These are phyloP conservation scores for Nycteola revayana DNA, from an alignment of 2,888 invertebrate species.

Conservation along the genomic window DNA sequence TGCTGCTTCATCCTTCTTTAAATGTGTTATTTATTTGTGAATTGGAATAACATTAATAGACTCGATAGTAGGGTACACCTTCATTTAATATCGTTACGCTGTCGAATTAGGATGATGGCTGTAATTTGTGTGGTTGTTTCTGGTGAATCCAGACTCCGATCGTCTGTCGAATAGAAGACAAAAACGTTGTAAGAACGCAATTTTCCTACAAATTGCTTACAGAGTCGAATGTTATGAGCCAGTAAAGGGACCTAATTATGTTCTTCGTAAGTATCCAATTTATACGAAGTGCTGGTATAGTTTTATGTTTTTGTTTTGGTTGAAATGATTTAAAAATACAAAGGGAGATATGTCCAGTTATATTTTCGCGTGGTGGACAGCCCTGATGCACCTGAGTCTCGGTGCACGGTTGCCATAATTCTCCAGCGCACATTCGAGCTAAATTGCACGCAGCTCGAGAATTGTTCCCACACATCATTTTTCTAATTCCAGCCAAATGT, in stretches of 20 bases:
- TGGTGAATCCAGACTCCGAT: constrained; percentile 20
- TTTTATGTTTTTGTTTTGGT: constrained; percentile 18
- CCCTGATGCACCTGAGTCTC: constrained; percentile 49
- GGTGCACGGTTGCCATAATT: constrained; percentile 70
- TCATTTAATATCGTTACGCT: constrained; percentile 77
- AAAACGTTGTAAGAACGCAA: constrained; percentile 47
- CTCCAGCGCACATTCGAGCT: constrained; percentile 62
- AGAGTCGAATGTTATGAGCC: constrained; percentile 30
- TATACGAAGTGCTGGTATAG: constrained; percentile 21
- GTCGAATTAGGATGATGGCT: constrained; percentile 68
- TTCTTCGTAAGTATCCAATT: constrained; percentile 17
- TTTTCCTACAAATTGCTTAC: constrained; percentile 55
- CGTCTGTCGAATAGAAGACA: constrained; percentile 41
- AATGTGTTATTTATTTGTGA: constrained; percentile 79
- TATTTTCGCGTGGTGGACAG: constrained; percentile 26
- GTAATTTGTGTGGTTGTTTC: constrained; percentile 63
- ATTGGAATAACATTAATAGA: constrained; percentile 78
- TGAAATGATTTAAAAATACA: constrained; percentile 1
- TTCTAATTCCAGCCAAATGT: constrained; percentile 61
- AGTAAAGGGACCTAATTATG: constrained; percentile 29
- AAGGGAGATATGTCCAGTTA: constrained; percentile 1
- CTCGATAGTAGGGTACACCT: constrained; percentile 65
- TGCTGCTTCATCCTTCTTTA: constrained; percentile 63
- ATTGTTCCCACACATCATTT: constrained; percentile 73
- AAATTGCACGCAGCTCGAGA: constrained; percentile 60